These are phyloP conservation scores for Hydrolagus colliei DNA, from an alignment of 2,797 vertebrate genomes.

Conservation along the genomic window DNA sequence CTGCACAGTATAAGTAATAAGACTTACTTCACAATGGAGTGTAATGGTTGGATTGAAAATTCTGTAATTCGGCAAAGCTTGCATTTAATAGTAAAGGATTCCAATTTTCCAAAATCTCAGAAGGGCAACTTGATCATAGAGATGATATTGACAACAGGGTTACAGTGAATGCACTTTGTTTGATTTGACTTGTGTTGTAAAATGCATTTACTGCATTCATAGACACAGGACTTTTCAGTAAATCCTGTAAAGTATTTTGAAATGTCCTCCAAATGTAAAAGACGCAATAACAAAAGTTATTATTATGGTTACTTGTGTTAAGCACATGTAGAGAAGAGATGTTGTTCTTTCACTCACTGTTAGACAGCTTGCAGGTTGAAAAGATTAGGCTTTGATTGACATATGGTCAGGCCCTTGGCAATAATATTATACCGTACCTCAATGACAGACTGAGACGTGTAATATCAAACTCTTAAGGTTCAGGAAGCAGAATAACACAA, in stretches of 20 bases:
- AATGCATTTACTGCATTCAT: too few species aligned
- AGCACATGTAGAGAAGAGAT: background rate
- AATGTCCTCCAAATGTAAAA: too few species aligned
- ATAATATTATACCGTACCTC: background rate
- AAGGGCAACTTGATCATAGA: background rate
- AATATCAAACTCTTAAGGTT: conserved; percentile 2
- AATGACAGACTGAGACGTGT: conserved; percentile 1
- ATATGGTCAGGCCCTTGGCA: conserved; percentile 14
- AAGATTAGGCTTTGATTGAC: background rate
- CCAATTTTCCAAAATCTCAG: background rate
- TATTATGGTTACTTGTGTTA: background rate
- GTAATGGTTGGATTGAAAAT: background rate
- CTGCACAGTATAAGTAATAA: background rate
- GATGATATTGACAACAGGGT: too few species aligned
- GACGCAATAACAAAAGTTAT: too few species aligned
- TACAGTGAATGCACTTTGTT: too few species aligned
- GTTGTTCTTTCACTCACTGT: background rate
- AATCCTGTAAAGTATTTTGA: too few species aligned
- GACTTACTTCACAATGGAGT: background rate
- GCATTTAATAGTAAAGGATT: conserved; percentile 16
- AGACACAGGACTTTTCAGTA: too few species aligned
- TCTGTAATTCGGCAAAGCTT: background rate
- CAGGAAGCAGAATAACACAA: background rate
- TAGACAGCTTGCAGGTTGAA: background rate
- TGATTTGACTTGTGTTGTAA: too few species aligned